These are phyloP conservation scores for Tholera decimalis DNA, from an alignment of 2,888 invertebrate genomes.

Conservation along the genomic window DNA sequence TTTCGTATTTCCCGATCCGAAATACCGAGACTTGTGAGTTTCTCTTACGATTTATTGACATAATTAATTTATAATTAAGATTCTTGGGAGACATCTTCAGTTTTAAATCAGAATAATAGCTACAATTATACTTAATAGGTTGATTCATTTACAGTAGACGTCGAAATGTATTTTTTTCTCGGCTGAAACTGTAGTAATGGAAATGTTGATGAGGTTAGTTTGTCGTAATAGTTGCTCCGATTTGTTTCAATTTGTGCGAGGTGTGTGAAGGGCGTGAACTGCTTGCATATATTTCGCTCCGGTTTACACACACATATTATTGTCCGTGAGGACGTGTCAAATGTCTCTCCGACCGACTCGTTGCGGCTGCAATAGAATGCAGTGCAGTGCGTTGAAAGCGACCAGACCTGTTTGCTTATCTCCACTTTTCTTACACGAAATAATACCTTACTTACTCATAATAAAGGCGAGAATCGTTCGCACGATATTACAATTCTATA, in stretches of 20 bases:
- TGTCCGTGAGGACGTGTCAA: constrained; percentile 87
- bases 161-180: constrained; percentile 19
- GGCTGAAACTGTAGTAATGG: constrained; percentile 6
- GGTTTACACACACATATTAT: constrained; percentile 82
- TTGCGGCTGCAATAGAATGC: constrained; percentile 88
- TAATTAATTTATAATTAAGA: constrained; percentile 56
- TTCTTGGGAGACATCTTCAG: constrained; percentile 36
- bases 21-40: constrained; percentile 7
- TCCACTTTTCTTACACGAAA: constrained; percentile 70
- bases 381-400: constrained; percentile 83
- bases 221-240: constrained; percentile 19
- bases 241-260: constrained; percentile 38
- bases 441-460: constrained; percentile 62
- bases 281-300: constrained; percentile 73
- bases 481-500: constrained; percentile 69
- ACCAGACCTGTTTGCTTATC: constrained; percentile 84
- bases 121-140: constrained; percentile 42
- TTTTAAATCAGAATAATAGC: constrained; percentile 37
- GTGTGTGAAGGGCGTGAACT: constrained; percentile 51
- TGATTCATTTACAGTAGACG: constrained; percentile 23
- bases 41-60: constrained; percentile 36
- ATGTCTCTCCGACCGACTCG: constrained; percentile 85
- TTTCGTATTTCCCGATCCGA: constrained; percentile 23
- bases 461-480: constrained; percentile 67
- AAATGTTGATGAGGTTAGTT: constrained; percentile 17